Base-by-base conservation (phyloP, 2,113 vertebrate genomes). In the Nothoprocta pentlandii region DNA sequence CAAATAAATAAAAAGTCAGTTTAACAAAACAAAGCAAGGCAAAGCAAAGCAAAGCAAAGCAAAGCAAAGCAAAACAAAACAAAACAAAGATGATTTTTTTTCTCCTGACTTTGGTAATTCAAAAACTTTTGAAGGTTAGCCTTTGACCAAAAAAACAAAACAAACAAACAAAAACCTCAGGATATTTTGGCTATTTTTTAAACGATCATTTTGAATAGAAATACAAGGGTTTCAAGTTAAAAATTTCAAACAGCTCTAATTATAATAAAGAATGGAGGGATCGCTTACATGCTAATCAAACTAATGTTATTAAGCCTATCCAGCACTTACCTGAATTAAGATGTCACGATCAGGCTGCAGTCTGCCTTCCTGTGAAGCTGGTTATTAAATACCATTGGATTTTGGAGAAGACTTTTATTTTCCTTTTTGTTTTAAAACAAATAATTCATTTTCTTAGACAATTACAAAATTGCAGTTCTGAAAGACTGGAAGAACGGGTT, bases 381-480 rank as follows among this genome's bases (percentile, higher is more conserved):
- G 13, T 95, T 85, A 79, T 92, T 90, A 93, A 76, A 93, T 75
- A n/a, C 34, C 63, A 39, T 76, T 95, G 69, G n/a, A 49, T 92
- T 95, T 86, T 86, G 59, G 90, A 78, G 0, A 0, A 88, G 49
- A 41, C 3, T 56, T 80, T 89, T 84, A 54, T 77, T 56, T 87
- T 67, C 16, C 34, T 66, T 49, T 62, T 93, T 93, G 92, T 88
- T 95, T 89, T 73, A 75, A 93, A 93, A 84, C 78, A 84, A 95
- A 80, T 76, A 90, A 88, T 96, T 86, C 62, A 89, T 95, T 87
- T 78, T 69, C 74, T 66, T 69, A 44, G 67, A 54, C 64, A 88
- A 69, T 96, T 92, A 92, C 36, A 84, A 94, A 90, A 86, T 54
- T 73, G 66, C 76, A 86, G 3, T 54, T 90, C 47, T 62, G 58